phyloP scores from a whole-genome alignment of 2,888 invertebrate genomes.

The Herminia tarsipennalis region DNA sequence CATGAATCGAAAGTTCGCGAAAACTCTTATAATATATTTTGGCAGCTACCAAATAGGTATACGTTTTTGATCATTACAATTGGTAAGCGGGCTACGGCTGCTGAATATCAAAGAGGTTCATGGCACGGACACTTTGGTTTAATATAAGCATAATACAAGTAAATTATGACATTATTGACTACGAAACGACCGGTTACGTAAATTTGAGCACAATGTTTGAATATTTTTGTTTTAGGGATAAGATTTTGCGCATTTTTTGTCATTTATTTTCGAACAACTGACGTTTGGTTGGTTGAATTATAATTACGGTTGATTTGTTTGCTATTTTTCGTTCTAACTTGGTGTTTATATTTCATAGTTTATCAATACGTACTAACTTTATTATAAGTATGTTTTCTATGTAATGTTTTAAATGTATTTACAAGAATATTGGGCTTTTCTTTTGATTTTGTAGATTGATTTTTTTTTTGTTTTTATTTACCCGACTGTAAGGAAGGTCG shows the following conservation, averaged over 20 bases:
- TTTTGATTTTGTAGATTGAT: no score
- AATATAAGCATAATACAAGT: slow-evolving; percentile 56
- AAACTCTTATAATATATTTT: not conserved
- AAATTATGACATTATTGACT: slow-evolving; percentile 51
- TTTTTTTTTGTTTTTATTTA: no score
- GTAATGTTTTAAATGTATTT: no score
- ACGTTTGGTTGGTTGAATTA: not conserved
- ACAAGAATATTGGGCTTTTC: no score
- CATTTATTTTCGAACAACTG: slow-evolving; percentile 1
- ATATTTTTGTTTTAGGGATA: slow-evolving; percentile 14
- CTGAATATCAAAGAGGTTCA: slow-evolving; percentile 57
- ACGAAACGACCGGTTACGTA: slow-evolving; percentile 28
- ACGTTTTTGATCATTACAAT: slow-evolving; percentile 28
- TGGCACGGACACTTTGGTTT: slow-evolving; percentile 63
- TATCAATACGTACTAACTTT: no score
- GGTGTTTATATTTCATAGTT: no score
- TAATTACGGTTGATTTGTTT: not conserved
- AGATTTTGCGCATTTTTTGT: not conserved
- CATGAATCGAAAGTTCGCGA: slow-evolving; percentile 2
- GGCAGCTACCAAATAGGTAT: slow-evolving; percentile 1
- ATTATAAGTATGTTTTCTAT: no score
- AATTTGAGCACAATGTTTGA: slow-evolving; percentile 17
- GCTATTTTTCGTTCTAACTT: not conserved
- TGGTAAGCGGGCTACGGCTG: slow-evolving; percentile 39
- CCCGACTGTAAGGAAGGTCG: no score